Evolutionary conservation across 2,888 invertebrate species (phyloP).

Genomic region (Tubulanus polymorphus): DNA sequence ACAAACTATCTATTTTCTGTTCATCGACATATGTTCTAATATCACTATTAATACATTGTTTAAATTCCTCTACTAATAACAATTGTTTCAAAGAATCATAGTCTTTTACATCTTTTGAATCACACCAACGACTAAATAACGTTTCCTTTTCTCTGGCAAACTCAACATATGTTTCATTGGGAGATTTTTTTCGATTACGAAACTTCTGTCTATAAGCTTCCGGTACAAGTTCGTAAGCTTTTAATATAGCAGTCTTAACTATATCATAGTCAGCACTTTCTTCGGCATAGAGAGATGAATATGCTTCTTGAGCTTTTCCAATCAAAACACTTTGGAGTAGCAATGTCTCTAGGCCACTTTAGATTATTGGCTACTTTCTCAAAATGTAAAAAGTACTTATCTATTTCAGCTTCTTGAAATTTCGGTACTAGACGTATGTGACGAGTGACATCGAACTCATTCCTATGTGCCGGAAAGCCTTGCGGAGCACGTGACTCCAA

Average conservation of each 20-base stretch:
- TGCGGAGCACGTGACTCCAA: no score
- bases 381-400: slow-evolving; percentile 18
- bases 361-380: slow-evolving; percentile 16
- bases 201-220: slow-evolving; percentile 22
- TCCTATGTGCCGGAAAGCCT: no score
- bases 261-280: slow-evolving; percentile 14
- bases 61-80: slow-evolving; percentile 11
- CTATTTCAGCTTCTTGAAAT: slow-evolving; percentile 11
- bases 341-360: slow-evolving; percentile 14
- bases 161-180: slow-evolving; percentile 17
- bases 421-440: slow-evolving; percentile 10
- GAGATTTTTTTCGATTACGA: slow-evolving; percentile 12
- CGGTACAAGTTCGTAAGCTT: slow-evolving; percentile 22
- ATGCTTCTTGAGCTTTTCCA: slow-evolving; percentile 13
- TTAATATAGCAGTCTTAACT: slow-evolving; percentile 14
- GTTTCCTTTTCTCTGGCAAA: slow-evolving; percentile 17
- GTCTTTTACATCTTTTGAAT: slow-evolving; percentile 1
- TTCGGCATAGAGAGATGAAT: slow-evolving; percentile 6
- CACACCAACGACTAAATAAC: slow-evolving; percentile 14
- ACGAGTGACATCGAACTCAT: slow-evolving; percentile 3
- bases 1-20: slow-evolving; percentile 4
- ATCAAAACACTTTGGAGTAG: slow-evolving; percentile 18
- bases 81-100: slow-evolving; percentile 8
- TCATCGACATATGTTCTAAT: slow-evolving; percentile 12
- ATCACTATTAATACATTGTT: slow-evolving; percentile 4